phyloP scores from a whole-genome alignment of 1,140 invertebrate species.

The Hyles vespertilio region DNA sequence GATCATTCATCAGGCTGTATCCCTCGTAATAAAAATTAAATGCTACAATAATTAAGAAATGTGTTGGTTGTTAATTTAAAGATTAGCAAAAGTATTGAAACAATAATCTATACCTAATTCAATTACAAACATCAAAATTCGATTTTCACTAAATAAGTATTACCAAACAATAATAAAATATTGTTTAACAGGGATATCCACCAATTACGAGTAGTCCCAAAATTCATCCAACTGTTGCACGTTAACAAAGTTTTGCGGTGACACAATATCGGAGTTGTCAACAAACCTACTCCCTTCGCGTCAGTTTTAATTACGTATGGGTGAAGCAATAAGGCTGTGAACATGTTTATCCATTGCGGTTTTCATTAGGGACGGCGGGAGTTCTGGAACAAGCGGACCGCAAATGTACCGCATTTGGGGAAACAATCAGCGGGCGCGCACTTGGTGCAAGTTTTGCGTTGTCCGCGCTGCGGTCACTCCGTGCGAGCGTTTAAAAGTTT shows the following conservation, averaged over 20 bases:
- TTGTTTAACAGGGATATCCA: neutral
- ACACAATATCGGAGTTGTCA: neutral
- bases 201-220: neutral
- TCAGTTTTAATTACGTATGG: no score
- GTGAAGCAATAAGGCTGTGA: slow-evolving; percentile 6
- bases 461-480: slow-evolving; percentile 16
- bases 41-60: no score
- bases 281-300: neutral
- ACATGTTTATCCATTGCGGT: slow-evolving; percentile 10
- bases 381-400: slow-evolving; percentile 32
- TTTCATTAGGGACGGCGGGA: slow-evolving; percentile 12
- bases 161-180: no score
- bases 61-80: no score
- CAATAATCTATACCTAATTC: no score
- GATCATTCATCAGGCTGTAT: no score
- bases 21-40: no score
- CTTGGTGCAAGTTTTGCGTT: slow-evolving; percentile 17
- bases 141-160: no score
- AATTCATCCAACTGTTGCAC: neutral
- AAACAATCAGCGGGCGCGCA: slow-evolving; percentile 39
- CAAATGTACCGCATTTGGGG: slow-evolving; percentile 43
- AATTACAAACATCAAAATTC: no score
- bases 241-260: neutral
- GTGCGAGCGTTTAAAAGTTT: slow-evolving; percentile 11
- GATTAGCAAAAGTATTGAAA: no score